phyloP scores from a whole-genome alignment of 2,888 invertebrate species.

The Tipula confusa region DNA sequence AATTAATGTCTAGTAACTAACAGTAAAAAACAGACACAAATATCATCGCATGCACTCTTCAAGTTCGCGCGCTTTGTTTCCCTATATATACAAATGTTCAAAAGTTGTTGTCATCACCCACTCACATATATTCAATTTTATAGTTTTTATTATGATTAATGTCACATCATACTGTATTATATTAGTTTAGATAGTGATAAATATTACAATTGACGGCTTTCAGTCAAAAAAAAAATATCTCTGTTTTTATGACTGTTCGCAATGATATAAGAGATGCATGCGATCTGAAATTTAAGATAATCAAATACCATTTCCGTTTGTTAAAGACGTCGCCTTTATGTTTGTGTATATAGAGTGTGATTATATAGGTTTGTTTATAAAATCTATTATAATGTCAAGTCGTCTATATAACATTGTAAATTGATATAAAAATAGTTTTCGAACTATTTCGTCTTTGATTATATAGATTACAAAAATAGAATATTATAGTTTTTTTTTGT shows the following conservation, averaged over 20 bases:
- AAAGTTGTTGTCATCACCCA: not conserved
- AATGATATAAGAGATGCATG: not conserved
- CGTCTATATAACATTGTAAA: not conserved
- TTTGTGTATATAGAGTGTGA: not conserved
- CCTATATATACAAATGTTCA: not conserved
- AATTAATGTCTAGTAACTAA: not conserved
- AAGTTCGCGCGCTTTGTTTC: not conserved
- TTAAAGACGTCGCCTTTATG: not conserved
- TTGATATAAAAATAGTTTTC: not conserved
- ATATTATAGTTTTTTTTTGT: not conserved
- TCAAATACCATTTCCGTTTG: not conserved
- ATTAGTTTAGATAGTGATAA: not conserved
- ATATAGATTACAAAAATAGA: not conserved
- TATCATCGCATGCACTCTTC: not conserved
- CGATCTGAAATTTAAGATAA: not conserved
- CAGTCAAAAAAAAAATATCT: not conserved
- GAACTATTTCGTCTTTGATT: not conserved
- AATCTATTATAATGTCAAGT: not conserved
- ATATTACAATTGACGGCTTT: not conserved
- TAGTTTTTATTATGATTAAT: not conserved
- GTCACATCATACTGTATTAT: not conserved
- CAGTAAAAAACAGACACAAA: not conserved
- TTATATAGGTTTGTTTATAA: not conserved
- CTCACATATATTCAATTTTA: not conserved
- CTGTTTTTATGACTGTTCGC: not conserved